Conservation (phyloP, 2,113 vertebrate species). For the Labeo catla region DNA sequence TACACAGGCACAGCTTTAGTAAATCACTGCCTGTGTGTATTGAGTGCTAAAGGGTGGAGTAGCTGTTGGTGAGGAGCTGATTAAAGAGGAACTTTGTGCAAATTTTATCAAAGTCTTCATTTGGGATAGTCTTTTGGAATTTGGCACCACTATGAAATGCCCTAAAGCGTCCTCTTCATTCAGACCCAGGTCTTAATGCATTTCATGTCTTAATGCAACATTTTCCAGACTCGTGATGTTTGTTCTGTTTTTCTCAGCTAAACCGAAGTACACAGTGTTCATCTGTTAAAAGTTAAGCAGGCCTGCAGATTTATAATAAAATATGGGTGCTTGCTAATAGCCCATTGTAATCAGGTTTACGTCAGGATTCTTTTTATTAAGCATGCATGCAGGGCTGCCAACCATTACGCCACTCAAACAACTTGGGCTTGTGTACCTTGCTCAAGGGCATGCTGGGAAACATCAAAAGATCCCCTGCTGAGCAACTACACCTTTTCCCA, state of each 20-base stretch:
- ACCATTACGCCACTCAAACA: background rate
- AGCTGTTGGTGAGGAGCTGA: background rate
- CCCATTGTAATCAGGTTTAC: background rate
- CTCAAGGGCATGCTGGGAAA: conserved; percentile 12
- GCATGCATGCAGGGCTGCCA: background rate
- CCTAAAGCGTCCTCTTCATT: background rate
- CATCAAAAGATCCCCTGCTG: background rate
- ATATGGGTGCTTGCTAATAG: background rate
- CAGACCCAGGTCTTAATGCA: background rate
- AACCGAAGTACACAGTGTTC: background rate
- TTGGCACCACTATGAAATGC: background rate
- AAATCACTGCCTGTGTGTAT: background rate
- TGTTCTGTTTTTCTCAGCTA: background rate
- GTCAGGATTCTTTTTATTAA: conserved; percentile 16
- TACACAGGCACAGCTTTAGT: background rate
- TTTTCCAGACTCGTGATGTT: background rate
- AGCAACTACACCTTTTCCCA: background rate
- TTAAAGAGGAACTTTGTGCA: background rate
- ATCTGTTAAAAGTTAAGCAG: background rate
- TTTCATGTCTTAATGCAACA: background rate
- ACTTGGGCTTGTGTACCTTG: background rate
- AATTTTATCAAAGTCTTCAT: conserved; percentile 13
- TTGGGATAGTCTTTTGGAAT: background rate
- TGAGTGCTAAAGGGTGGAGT: background rate
- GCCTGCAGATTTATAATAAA: background rate